Evolutionary conservation across 1,140 invertebrate species (phyloP).

Genomic region (Apis laboriosa): DNA sequence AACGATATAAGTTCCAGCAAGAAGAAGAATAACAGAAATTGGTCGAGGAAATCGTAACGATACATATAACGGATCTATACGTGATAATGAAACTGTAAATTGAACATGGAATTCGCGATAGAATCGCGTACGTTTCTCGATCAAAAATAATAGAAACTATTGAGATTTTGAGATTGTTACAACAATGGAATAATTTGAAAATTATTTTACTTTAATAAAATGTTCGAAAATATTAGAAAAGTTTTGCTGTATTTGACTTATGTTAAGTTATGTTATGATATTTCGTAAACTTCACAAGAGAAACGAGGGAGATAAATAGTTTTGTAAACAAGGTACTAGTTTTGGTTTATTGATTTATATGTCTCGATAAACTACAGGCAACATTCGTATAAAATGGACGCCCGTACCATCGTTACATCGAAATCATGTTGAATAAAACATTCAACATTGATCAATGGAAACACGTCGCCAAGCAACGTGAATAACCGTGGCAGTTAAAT

Average conservation of each 20-base stretch:
- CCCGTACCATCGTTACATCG: not conserved
- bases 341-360: no score
- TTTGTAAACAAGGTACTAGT: no score
- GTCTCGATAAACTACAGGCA: not conserved
- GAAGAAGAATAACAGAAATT: not conserved
- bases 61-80: no score
- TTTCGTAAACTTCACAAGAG: no score
- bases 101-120: not conserved
- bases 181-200: no score
- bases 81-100: not conserved
- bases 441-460: not conserved
- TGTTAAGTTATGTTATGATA: no score
- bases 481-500: not conserved
- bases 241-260: no score
- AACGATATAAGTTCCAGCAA: slow-evolving; percentile 13
- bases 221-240: no score
- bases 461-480: not conserved
- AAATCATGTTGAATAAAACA: not conserved
- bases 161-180: no score
- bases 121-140: not conserved
- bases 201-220: no score
- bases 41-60: not conserved
- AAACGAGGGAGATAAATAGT: no score
- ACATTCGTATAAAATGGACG: not conserved
- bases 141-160: not conserved